Base-by-base conservation (phyloP, 2,888 invertebrate genomes). In the Oxytorus armatus region DNA sequence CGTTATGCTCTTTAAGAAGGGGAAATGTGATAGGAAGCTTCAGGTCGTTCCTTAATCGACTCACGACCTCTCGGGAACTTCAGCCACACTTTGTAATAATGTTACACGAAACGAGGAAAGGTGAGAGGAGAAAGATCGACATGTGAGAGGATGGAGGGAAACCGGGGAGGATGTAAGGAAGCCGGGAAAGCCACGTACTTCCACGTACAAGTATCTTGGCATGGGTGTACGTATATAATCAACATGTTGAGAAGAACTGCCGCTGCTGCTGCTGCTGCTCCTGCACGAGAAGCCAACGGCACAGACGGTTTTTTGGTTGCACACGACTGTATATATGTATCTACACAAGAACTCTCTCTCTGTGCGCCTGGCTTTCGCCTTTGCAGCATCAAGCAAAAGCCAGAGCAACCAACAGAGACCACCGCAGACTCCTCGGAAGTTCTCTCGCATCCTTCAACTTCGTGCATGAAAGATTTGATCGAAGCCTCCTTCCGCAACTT, bases 401-500 rank as follows among this genome's bases (percentile, higher is more conserved):
- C 72, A n/a, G 66, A 33, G 47, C 44, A 44, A 33, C 39, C 42
- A 49, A 47, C 25, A 51, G 57, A 74, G 36, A 65, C 47, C 29
- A 47, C 47, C 63, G 16, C 68, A 44, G 70, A 44, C 72, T 72
- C n/a, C 70, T 72, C 72, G 68, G 66, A 81, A 81, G 47, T 79
- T 81, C 78, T 49, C 68, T 68, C 51, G 42, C 57, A 72, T 77
- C 49, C 21, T 39, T 57, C n/a, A n/a, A 42, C 68, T 76, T 77
- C 68, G 25, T 72, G 57, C 68, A 61, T 68, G 81, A 81, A 79
- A 79, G 83, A 81, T 63, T 77, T 44, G 74, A 73, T 81, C 76
- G 77, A 81, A 74, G 44, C 68, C 42, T 63, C 63, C 70, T 51
- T 77, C 21, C 66, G 51, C 70, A 44, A 78, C 69, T 78, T 75